Evolutionary conservation across 1,140 invertebrate species (phyloP), one percentile per base, ranked within the genome.

Genomic region (Zaprionus ornatus): DNA sequence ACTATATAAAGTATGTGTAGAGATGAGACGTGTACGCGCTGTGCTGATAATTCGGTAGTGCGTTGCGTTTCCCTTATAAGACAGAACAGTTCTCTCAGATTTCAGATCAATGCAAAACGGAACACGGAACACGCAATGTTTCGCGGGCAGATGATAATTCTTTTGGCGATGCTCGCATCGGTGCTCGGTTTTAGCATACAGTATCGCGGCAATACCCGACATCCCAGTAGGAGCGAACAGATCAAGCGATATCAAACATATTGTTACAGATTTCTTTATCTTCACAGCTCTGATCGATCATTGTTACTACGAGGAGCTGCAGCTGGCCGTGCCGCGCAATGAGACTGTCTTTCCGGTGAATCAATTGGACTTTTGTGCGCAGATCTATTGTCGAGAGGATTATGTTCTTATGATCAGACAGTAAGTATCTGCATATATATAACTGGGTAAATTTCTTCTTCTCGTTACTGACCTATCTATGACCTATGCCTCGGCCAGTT

Each of bases 221-320:
- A 91, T 50, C 48, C 87, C 3, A 72, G 80, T 82, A 57, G 65
- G 70, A 35, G 29, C 9, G 9, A 32, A 10, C 3, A 10, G 9
- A 32, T 29, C 9, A 10, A 0, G 1, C 27, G 7, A 40, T 4
- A 48, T 48, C 13, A 7, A 50, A 12, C 13, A 35, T 6, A 13
- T n/a, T 48, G 15, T 3, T 10, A 50, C n/a, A n/a, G 23, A 60
- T 29, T 2, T 32, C 4, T 50, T n/a, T 54, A 40, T 19, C 27
- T 64, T 64, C 7, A 7, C n/a, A 42, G 82, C 42, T 2, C 6
- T 81, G 5, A 12, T 78, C 4, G 50, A 66, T 9, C 75, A 86
- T 37, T 91, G 90, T 40, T 77, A 78, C 42, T 90, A 90, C 54
- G 82, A 77, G 64, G 90, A 91, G 59, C 61, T 90, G 7, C 45